Base-by-base conservation (phyloP, 92 coral and sea anemone species). In the Montipora capitata region DNA sequence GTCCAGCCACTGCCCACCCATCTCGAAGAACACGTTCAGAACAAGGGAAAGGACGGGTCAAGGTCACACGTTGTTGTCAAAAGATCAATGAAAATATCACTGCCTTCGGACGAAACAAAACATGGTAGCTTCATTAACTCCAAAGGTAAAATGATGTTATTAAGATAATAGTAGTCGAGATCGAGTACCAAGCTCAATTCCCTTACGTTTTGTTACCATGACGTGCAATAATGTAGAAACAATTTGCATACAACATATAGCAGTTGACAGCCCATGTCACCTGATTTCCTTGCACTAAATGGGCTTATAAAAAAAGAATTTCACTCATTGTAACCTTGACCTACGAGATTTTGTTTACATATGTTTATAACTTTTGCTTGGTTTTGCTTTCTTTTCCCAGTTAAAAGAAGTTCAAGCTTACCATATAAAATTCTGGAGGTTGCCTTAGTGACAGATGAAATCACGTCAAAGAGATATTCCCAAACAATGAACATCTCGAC, bases 1-100 rank as follows among this genome's bases (percentile, higher is more conserved):
- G 11, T 88, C 40, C 88, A 88, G 20, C 92, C 92, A 17, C 82
- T 88, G 64, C 77, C 92, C 14, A 12, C 80, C 27, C 81, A 71
- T 66, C 88, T 88, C 43, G 83, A 88, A 15, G 40, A 16, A 76
- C 72, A 79, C 85, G 59, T 56, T 64, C 42, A 40, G 15, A 66
- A 78, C 64, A 57, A 10, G 38, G 27, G 16, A 20, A 40, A 44
- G 27, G 15, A 45, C 1, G 62, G 13, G 62, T 10, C 62, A 11
- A 27, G 45, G 12, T 88, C 92, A 3, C 92, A 88, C 67, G 16
- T 88, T 40, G 48, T 88, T 3, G 77, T 73, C 1, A 81, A 76
- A 78, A 67, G 70, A 20, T 45, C 75, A 2, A 59, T 3, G 0
- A 77, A 41, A 39, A 41, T 15, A n/a, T 40, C 35, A 27, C 10